Evolutionary conservation across 2,888 invertebrate genomes (phyloP), one percentile per base, ranked within the genome.

Genomic region (Drosophila kokeensis): DNA sequence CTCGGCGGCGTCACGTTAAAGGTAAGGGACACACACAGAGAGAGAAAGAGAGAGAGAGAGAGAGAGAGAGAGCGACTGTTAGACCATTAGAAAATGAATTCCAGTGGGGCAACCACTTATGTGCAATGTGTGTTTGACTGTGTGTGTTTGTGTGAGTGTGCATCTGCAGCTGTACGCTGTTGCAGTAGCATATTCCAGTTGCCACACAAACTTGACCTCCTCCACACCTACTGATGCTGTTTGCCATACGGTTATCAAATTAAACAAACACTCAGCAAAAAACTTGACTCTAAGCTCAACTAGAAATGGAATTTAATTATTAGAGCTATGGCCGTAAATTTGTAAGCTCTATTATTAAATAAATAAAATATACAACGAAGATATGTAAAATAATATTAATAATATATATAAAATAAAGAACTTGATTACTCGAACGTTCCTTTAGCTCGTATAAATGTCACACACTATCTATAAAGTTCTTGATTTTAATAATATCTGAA

Each of bases 1-100:
- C 94, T 97, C 68, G 96, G 96, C 40, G 96, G 96, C 49, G 95
- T 96, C 79, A 95, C 96, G 15, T 94, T 97, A 50, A 96, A 97
- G 94, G 95, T 95, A 87, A 92, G 92, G 91, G 38, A 18, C 49
- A 49, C 18, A 18, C 0, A 34, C 3, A 2, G 11, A 24, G 11
- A 2, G 11, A 91, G 91, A 91, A 30, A 21, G 13, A 15, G 13
- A 8, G 2, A 21, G 13, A 10, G 53, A 15, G 24, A 15, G 15
- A 53, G 2, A 15, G 15, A 18, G n/a, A 27, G 24, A 18, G 34
- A 24, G 27, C 1, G 10, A 15, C 6, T 11, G 54, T 18, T 27
- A 8, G 55, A 55, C 55, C 55, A 38, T 55, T 55, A 27, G 55
- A 55, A n/a, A 55, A 4, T 36, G 36, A 21, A 34, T 34, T 21